phyloP scores from a whole-genome alignment of 35 echinoderm and acorn worm species.

The Stichopus chloronotus region DNA sequence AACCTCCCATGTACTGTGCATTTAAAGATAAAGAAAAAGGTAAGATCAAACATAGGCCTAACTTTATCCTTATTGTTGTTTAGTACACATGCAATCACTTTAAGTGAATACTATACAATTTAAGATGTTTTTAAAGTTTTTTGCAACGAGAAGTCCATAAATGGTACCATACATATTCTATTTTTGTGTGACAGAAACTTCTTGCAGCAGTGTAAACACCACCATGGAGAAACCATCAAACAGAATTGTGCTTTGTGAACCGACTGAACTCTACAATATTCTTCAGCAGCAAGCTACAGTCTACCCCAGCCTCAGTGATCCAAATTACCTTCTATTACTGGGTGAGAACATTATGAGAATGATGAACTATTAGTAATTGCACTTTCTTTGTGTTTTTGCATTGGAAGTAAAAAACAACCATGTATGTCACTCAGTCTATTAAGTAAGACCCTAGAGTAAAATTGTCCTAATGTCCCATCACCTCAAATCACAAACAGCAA shows the following conservation, averaged over 20 bases:
- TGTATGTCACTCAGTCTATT: neutral
- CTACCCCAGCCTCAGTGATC: constrained; percentile 93
- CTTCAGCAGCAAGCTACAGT: constrained; percentile 86
- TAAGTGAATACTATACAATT: too few species aligned
- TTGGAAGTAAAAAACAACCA: neutral
- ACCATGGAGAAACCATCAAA: neutral
- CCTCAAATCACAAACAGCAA: too few species aligned
- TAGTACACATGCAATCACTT: too few species aligned
- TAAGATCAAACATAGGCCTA: too few species aligned
- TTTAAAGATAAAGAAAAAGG: too few species aligned
- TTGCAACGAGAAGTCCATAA: too few species aligned
- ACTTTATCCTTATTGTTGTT: too few species aligned
- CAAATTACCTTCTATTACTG: constrained; percentile 86
- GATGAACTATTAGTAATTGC: neutral
- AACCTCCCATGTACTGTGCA: too few species aligned
- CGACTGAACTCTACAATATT: constrained; percentile 97
- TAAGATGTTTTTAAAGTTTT: too few species aligned
- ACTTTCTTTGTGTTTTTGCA: neutral
- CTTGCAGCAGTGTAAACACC: neutral
- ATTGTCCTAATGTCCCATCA: too few species aligned
- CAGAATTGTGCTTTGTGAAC: constrained; percentile 84
- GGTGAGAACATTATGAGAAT: constrained; percentile 66
- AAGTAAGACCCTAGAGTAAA: neutral
- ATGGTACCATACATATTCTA: too few species aligned
- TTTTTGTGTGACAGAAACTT: neutral